Base-by-base conservation (phyloP, 1,140 invertebrate species). In the Panagrolaimus sp. region DNA sequence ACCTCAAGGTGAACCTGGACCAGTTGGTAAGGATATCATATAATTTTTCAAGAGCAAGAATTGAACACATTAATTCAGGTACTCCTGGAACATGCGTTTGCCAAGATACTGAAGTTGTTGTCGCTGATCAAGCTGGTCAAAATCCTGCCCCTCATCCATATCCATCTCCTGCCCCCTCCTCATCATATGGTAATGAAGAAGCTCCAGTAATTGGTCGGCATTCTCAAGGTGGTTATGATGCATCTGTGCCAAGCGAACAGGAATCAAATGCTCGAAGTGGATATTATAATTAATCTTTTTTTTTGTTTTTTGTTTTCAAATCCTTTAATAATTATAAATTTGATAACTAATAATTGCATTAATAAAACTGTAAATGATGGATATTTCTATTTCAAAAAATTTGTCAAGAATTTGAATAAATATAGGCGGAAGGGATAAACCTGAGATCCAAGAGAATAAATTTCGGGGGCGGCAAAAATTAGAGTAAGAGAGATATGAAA, bases 61-160 rank as follows among this genome's bases (percentile, higher is more conserved):
- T 4, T 38, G 0, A 38, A 38, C 7, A 4, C 31, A 38, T 38
- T 38, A 4, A n/a, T 38, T 38, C 7, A 20, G 78, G 79, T 45
- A 82, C 81, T 8, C 80, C 81, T 51, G 80, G 80, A 25, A 82
- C 80, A 66, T 82, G 80, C 66, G 80, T 82, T 8, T 82, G 80
- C 67, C 80, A 82, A 72, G 80, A 82, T 64, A 82, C 80, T 5
- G 80, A 82, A 72, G 80, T 82, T 42, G 81, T 82, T 7, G 72
- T 82, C 43, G 67, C 79, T 13, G 79, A 81, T 66, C 67, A 51
- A 23, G 62, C 69, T 23, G 78, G 78, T 38, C 51, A 51, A 43
- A 72, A 72, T 57, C 75, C 78, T n/a, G 78, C 78, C 14, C 67
- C 79, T 11, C 51, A 16, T 4, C 51, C 20, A n/a, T 27, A 57